Evolutionary conservation across 1,140 invertebrate genomes (phyloP), one percentile per base, ranked within the genome.

Genomic region (Procambarus clarkii): DNA sequence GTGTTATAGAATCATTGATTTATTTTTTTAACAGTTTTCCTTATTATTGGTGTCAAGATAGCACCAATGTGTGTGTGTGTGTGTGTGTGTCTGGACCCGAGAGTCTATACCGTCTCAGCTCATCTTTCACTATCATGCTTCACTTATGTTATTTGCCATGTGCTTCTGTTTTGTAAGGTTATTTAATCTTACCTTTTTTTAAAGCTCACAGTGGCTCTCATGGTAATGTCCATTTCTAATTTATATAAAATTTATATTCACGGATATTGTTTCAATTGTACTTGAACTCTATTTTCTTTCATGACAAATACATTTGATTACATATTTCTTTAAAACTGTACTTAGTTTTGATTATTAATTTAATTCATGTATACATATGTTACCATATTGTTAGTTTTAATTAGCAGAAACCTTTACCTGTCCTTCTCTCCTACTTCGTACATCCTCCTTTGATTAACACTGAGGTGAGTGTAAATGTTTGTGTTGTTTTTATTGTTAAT

Each of bases 171-270:
- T 78, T 88, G 54, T 69, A 80, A 50, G 34, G 60, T 88, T 88
- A 64, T 87, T n/a, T 46, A 69, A 74, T 85, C 58, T 85, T 88
- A 60, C 74, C 79, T 88, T 88, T 71, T 74, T 60, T 88, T 74
- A 81, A 88, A 88, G 87, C 87, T 88, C 71, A 34, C 87, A 74
- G 87, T 88, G 87, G 87, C 87, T 74, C 50, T 88, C 58, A 88
- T 88, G 87, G 87, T 88, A 88, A 88, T 80, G 87, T 88, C 60
- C 60, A 24, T 69, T n/a, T 88, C 79, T 81, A 44, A 78, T 86
- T 86, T 86, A 86, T 77, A 58, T 86, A n/a, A 78, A 46, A 34
- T 78, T 78, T 44, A 44, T 78, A 74, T 34, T 74, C 69, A 44
- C 7, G 7, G 1, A 8, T 74, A 74, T 9, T 34, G 69, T 74